phyloP scores from a whole-genome alignment of 2,113 vertebrate genomes.

The Cyprinus carpio region DNA sequence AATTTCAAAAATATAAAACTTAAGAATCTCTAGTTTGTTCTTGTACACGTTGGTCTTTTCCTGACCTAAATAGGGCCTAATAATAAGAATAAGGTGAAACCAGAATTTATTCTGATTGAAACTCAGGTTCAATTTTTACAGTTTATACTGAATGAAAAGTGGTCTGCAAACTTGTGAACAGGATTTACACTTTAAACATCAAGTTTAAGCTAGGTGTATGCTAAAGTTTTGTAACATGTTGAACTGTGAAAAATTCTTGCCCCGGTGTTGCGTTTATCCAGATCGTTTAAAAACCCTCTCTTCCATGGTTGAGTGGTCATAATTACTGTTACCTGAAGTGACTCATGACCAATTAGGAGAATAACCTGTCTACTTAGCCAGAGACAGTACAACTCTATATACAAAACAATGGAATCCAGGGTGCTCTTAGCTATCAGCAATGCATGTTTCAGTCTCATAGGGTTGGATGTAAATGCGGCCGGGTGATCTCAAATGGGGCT shows the following conservation, averaged over 20 bases:
- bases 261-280: not conserved
- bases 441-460: not conserved
- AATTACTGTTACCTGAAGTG: not conserved
- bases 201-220: not conserved
- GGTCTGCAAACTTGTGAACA: not conserved
- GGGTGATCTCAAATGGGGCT: not conserved
- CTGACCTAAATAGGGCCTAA: not conserved
- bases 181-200: not conserved
- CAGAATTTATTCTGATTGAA: not conserved
- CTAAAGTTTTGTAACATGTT: not conserved
- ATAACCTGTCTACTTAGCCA: not conserved
- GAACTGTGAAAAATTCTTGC: not conserved
- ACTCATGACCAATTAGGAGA: conserved; percentile 28
- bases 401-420: not conserved
- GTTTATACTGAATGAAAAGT: no score
- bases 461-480: not conserved
- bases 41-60: no score
- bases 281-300: not conserved
- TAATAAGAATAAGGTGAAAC: not conserved
- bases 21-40: no score
- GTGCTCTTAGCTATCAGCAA: not conserved
- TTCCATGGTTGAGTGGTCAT: not conserved
- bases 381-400: not conserved
- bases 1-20: no score
- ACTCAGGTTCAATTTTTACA: no score